Evolutionary conservation across 2,888 invertebrate species (phyloP).

Genomic region (Agrotis ipsilon): DNA sequence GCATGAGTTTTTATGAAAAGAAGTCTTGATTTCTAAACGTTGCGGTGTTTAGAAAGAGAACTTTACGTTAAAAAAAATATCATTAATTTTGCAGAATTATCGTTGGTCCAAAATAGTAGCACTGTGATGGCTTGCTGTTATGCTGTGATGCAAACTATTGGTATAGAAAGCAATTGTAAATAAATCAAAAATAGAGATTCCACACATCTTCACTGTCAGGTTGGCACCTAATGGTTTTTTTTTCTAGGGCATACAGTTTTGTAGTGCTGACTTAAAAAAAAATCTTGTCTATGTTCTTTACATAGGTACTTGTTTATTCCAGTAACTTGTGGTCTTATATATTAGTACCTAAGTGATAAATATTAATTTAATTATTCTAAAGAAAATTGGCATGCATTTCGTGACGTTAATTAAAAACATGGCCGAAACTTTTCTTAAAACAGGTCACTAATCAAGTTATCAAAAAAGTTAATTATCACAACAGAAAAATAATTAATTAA

Average conservation of each 20-base stretch:
- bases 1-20: neutral
- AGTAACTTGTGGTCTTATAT: no score
- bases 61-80: neutral
- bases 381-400: neutral
- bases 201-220: no score
- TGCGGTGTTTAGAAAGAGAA: no score
- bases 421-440: neutral
- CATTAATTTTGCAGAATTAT: neutral
- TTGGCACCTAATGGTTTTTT: no score
- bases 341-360: neutral
- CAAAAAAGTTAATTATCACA: slow-evolving; percentile 29
- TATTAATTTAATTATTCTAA: neutral
- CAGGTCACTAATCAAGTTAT: slow-evolving; percentile 1
- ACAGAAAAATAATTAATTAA: slow-evolving; percentile 34
- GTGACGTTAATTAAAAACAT: neutral
- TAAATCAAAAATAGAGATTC: no score
- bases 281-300: neutral
- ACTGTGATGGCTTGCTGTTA: no score
- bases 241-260: no score
- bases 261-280: neutral
- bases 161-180: no score
- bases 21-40: neutral
- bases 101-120: neutral
- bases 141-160: no score
- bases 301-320: neutral